These are phyloP conservation scores for Desoria tigrina DNA, from an alignment of 2,888 invertebrate genomes.

Conservation along the genomic window DNA sequence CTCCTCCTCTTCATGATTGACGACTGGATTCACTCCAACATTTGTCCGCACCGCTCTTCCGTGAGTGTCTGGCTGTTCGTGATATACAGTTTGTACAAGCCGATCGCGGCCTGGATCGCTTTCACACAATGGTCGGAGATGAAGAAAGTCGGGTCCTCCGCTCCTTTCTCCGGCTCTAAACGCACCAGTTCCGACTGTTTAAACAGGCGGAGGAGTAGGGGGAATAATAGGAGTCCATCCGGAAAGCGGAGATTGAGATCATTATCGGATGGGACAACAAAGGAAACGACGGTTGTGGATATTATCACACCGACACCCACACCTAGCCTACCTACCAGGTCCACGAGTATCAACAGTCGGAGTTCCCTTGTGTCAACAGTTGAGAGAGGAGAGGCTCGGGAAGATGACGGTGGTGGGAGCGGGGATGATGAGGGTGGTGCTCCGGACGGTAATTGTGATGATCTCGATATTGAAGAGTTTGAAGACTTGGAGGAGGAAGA, in stretches of 20 bases:
- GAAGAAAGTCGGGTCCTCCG: slow-evolving; percentile 8
- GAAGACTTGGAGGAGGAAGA: slow-evolving; percentile 9
- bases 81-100: slow-evolving; percentile 40
- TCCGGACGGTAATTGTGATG: slow-evolving; percentile 14
- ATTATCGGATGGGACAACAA: slow-evolving; percentile 2
- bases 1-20: slow-evolving; percentile 44
- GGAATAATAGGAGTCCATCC: background rate
- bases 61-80: slow-evolving; percentile 37
- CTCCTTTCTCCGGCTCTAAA: background rate
- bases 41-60: slow-evolving; percentile 30
- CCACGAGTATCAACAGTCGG: background rate
- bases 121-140: slow-evolving; percentile 35
- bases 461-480: slow-evolving; percentile 14
- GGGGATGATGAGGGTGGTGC: slow-evolving; percentile 28
- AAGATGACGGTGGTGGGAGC: slow-evolving; percentile 11
- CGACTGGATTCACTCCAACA: slow-evolving; percentile 40
- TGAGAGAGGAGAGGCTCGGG: background rate
- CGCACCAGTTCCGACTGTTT: background rate
- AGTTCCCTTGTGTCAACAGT: background rate
- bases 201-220: background rate
- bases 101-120: slow-evolving; percentile 32
- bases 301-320: background rate
- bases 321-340: background rate
- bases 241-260: background rate
- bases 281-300: slow-evolving; percentile 3